A percentile compares a stretch with the other conserved stretches of the same genome.
Evolutionary conservation across 2,888 invertebrate genomes (phyloP).

Genomic region (Chrysodeixis includens): DNA sequence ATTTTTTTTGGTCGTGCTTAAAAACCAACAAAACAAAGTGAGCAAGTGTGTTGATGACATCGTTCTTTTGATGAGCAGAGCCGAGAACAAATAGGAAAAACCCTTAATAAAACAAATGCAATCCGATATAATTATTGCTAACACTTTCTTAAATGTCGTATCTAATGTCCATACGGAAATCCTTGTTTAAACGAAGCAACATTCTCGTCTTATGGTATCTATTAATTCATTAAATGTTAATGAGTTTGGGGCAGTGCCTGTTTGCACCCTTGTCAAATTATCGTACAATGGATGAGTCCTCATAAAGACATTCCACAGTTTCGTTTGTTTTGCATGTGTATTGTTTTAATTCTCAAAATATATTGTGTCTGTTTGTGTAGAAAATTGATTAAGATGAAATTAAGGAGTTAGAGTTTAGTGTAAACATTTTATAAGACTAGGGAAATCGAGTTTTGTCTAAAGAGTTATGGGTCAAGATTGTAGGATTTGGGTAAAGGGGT

Average conservation of each 20-base stretch:
- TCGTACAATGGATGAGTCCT: conserved; percentile 70
- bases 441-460: no score
- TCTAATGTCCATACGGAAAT: conserved; percentile 9
- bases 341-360: conserved; percentile 16
- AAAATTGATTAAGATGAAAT: not conserved
- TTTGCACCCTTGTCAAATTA: conserved; percentile 76
- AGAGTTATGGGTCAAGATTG: no score
- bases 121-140: not conserved
- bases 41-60: not conserved
- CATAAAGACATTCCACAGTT: conserved; percentile 71
- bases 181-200: conserved; percentile 51
- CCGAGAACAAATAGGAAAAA: no score
- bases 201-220: conserved; percentile 67
- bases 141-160: conserved; percentile 1
- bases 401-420: not conserved
- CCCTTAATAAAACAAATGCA: not conserved
- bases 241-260: conserved; percentile 67
- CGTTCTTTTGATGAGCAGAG: not conserved
- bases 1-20: no score
- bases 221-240: conserved; percentile 76
- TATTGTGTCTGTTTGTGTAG: not conserved
- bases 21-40: no score
- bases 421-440: no score
- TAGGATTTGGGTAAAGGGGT: no score
- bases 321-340: conserved; percentile 50